Percentiles rank a stretch among this genome's conserved stretches.
These are phyloP conservation scores for Mythimna pallens DNA, from an alignment of 2,888 invertebrate genomes.

Conservation along the genomic window DNA sequence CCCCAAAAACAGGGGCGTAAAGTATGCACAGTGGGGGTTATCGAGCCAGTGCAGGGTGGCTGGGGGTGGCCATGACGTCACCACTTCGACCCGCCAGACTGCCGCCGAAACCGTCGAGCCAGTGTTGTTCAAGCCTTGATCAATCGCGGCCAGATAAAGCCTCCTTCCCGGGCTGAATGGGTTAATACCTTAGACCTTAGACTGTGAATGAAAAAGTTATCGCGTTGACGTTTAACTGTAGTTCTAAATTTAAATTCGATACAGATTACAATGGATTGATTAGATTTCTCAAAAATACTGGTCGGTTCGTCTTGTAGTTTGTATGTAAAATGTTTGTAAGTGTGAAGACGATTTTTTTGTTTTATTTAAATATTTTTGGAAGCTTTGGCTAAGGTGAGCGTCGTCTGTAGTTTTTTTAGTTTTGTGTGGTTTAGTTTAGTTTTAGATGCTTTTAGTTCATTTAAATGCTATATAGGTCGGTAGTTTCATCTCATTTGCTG, in stretches of 20 bases:
- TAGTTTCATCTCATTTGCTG: conserved; percentile 53
- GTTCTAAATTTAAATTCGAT: conserved; percentile 50
- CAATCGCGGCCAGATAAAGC: conserved; percentile 74
- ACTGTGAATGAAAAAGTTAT: conserved; percentile 62
- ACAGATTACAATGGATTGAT: conserved; percentile 21
- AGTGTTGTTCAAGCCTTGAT: conserved; percentile 77
- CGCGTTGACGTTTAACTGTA: conserved; percentile 37
- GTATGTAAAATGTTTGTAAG: conserved; percentile 67
- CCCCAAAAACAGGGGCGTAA: conserved; percentile 82
- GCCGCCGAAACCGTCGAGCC: conserved; percentile 80
- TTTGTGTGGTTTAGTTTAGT: conserved; percentile 50
- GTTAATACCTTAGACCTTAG: conserved; percentile 50
- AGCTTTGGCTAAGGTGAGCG: conserved; percentile 72
- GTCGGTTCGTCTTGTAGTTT: conserved; percentile 62
- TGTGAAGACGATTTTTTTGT: conserved; percentile 67
- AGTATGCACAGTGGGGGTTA: conserved; percentile 81
- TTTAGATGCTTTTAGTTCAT: conserved; percentile 51
- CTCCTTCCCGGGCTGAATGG: conserved; percentile 66
- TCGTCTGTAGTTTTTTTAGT: conserved; percentile 61
- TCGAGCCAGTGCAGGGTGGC: conserved; percentile 69
- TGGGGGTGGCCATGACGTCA: conserved; percentile 82
- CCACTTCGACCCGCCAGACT: conserved; percentile 81
- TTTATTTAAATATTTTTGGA: conserved; percentile 68
- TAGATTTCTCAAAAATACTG: conserved; percentile 46
- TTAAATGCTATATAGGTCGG: conserved; percentile 39